Evolutionary conservation across 2,113 vertebrate species (phyloP), one percentile per base, ranked within the genome.

Genomic region (Trogon melanurus): DNA sequence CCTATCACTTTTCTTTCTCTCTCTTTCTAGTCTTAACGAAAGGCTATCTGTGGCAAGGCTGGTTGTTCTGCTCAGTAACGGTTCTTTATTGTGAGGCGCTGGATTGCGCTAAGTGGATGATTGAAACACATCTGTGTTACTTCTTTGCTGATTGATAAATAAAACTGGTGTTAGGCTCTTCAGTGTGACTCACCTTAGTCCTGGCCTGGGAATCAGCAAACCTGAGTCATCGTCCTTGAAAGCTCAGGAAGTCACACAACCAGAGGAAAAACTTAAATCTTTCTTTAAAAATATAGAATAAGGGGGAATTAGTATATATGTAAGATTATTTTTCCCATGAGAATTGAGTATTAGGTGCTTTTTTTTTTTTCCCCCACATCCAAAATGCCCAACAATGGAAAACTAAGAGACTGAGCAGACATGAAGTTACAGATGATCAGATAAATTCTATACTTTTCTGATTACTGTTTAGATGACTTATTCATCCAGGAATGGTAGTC

Each of bases 391-490:
- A 58, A 21, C 22, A 60, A 48, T 78, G 27, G 74, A 80, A 53
- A 95, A 92, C 51, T 53, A 70, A 84, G 58, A 85, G 56, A 86
- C 88, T 86, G 79, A 57, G 11, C 61, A 93, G 91, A 79, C n/a
- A 74, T 93, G 27, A 81, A 58, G 62, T 91, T 90, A 79, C 50
- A 92, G 16, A 95, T 60, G 58, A 79, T 95, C 76, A 89, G 84
- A 60, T 95, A 95, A 96, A 16, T 93, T 94, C 69, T 94, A 50
- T 75, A 60, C 58, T 93, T 81, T 95, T 97, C 64, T 96, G 87
- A 95, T 94, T 96, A 88, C 75, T 86, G 69, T 91, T 95, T 92
- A 76, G 80, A 96, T 97, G 96, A 94, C 79, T 97, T 95, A 79
- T 97, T 97, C 94, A 86, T 96, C 97, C 47, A 51, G 92, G 78